A percentile compares a stretch with the other conserved stretches of the same genome.
These are phyloP conservation scores for Heliconius congener DNA, from an alignment of 1,140 invertebrate species.

Conservation along the genomic window DNA sequence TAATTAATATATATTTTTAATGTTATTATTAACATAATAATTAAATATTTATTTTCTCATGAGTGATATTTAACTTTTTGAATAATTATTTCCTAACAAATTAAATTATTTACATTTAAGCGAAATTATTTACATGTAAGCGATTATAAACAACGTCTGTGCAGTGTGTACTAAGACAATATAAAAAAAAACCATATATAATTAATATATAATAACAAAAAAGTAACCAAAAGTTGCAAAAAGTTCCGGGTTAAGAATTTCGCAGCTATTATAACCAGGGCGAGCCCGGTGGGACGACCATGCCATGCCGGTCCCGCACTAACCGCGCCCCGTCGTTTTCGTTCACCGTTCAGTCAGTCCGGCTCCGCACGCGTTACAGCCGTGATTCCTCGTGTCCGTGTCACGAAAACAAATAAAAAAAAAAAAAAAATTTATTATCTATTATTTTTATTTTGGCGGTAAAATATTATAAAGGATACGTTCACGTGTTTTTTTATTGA, in stretches of 20 bases:
- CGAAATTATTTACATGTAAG: too few relatives aligned
- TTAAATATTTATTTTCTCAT: background rate
- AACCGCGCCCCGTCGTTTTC: constrained; percentile 39
- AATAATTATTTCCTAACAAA: background rate
- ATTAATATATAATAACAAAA: background rate
- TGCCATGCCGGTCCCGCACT: constrained; percentile 47
- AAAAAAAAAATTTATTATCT: constrained; percentile 34
- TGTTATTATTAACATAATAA: background rate
- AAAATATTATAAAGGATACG: constrained; percentile 23
- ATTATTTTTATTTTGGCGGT: constrained; percentile 37
- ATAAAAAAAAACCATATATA: background rate
- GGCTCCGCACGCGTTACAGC: constrained; percentile 59
- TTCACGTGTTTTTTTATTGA: background rate
- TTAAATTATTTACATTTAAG: too few relatives aligned
- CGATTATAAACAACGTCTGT: background rate
- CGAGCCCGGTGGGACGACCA: constrained; percentile 44
- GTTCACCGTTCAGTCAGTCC: constrained; percentile 56
- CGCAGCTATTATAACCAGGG: constrained; percentile 38
- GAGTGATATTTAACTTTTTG: background rate
- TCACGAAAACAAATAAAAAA: constrained; percentile 37
- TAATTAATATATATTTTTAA: background rate
- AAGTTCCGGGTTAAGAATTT: constrained; percentile 48
- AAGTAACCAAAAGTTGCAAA: constrained; percentile 38
- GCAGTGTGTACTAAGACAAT: background rate
- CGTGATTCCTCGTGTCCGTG: constrained; percentile 51